Percentiles rank a stretch among this genome's conserved stretches.
Conservation (phyloP, 1,140 invertebrate species). For the Diploscapter pachys region DNA sequence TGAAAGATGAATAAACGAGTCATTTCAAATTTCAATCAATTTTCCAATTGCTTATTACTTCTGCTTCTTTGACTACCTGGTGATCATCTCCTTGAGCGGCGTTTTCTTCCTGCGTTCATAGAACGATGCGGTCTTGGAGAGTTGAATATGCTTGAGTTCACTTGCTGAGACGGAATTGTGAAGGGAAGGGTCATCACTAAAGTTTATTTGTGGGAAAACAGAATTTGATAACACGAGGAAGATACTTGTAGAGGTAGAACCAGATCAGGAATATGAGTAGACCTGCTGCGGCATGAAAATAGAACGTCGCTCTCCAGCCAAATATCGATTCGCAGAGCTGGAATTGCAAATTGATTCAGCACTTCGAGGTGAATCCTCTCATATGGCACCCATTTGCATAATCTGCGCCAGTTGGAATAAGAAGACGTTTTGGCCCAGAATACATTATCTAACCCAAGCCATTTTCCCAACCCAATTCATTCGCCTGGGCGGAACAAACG, state of each 20-base stretch:
- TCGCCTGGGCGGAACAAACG: too few relatives aligned
- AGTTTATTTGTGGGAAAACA: background rate
- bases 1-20: background rate
- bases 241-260: constrained; percentile 29
- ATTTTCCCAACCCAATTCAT: too few relatives aligned
- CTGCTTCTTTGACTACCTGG: too few relatives aligned
- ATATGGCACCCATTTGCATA: too few relatives aligned
- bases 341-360: constrained; percentile 1
- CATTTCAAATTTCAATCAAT: too few relatives aligned
- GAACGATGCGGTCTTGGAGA: constrained; percentile 15
- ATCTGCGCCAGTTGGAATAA: too few relatives aligned
- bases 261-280: constrained; percentile 32
- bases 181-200: constrained; percentile 15
- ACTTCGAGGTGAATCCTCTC: too few relatives aligned
- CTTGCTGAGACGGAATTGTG: constrained; percentile 12
- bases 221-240: constrained; percentile 9
- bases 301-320: constrained; percentile 35
- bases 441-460: too few relatives aligned
- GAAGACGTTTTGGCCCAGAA: too few relatives aligned
- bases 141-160: constrained; percentile 33
- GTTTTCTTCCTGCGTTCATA: background rate
- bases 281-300: constrained; percentile 29
- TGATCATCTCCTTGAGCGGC: too few relatives aligned
- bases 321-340: constrained; percentile 26
- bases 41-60: too few relatives aligned